Evolutionary conservation across 1,140 invertebrate genomes (phyloP), one percentile per base, ranked within the genome.

Genomic region (Neoseiulus cucumeris): DNA sequence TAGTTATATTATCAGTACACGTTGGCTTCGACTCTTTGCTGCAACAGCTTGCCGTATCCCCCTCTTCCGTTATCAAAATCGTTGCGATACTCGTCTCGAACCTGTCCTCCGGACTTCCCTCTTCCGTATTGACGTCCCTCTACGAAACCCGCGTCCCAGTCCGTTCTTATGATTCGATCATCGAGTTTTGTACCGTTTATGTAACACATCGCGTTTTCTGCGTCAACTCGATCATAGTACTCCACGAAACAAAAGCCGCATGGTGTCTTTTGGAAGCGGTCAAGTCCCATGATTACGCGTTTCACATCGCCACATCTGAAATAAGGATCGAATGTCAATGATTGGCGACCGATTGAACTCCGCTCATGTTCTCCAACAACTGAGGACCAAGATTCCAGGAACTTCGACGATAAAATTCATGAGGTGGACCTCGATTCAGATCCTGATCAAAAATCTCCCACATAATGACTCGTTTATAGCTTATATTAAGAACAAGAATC

Each of bases 221-320:
- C 86, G 79, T 98, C 94, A 4, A 73, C 71, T 72, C 94, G 82
- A 6, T 76, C 77, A 75, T 98, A 97, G 75, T 82, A 99, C 79
- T 99, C 96, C 0, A 99, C 84, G 80, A 99, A 99, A 76, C 95
- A 98, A 76, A 99, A 99, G 9, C 96, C 96, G 80, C 96, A 99
- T 0, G 96, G 96, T 0, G 95, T 99, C 74, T 97, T 98, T 71
- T 91, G 93, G 71, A 89, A 91, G 73, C 96, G 93, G 74, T 99
- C 94, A 59, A 99, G 77, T 1, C 96, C 96, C 93, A 99, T 98
- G 14, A 99, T 84, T 29, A 99, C 89, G 71, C 91, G 78, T 71
- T 92, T 86, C 28, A 99, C 85, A 76, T 98, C 94, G 7, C 96
- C 96, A 76, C 91, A 94, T 76, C 87, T 85, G 25, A 86, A 85